These are phyloP conservation scores for Oxystoma pomonae DNA, from an alignment of 2,888 invertebrate species.

Conservation along the genomic window DNA sequence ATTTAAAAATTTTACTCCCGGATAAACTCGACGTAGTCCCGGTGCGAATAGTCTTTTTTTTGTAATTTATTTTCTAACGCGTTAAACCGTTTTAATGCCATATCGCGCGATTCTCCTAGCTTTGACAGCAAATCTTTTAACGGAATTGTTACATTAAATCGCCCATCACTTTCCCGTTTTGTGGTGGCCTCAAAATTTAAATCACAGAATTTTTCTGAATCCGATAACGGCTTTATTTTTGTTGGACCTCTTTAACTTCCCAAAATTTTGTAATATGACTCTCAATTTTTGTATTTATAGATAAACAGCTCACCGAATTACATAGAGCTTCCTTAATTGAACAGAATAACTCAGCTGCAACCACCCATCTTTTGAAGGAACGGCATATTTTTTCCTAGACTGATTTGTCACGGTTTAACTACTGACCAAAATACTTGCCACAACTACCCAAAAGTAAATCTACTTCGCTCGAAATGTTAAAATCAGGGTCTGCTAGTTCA, in stretches of 20 bases:
- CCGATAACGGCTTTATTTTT: background rate
- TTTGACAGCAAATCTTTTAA: conserved; percentile 2
- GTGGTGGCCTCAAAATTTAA: background rate
- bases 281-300: background rate
- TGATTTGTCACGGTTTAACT: conserved; percentile 5
- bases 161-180: conserved; percentile 1
- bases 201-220: conserved; percentile 13
- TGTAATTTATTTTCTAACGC: conserved; percentile 7
- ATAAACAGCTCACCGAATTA: background rate
- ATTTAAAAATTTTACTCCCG: conserved; percentile 2
- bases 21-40: conserved; percentile 10
- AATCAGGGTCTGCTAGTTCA: conserved; percentile 10
- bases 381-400: conserved; percentile 5
- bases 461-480: conserved; percentile 6
- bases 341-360: conserved; percentile 7
- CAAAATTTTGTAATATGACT: conserved; percentile 11
- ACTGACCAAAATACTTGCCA: conserved; percentile 12
- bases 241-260: conserved; percentile 5
- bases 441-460: conserved; percentile 13
- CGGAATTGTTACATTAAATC: conserved; percentile 7
- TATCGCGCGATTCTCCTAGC: background rate
- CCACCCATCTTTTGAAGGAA: conserved; percentile 13
- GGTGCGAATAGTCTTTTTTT: conserved; percentile 1
- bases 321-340: background rate
- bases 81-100: conserved; percentile 4